Evolutionary conservation across 2,888 invertebrate species (phyloP).

Genomic region (Agrotis segetum): DNA sequence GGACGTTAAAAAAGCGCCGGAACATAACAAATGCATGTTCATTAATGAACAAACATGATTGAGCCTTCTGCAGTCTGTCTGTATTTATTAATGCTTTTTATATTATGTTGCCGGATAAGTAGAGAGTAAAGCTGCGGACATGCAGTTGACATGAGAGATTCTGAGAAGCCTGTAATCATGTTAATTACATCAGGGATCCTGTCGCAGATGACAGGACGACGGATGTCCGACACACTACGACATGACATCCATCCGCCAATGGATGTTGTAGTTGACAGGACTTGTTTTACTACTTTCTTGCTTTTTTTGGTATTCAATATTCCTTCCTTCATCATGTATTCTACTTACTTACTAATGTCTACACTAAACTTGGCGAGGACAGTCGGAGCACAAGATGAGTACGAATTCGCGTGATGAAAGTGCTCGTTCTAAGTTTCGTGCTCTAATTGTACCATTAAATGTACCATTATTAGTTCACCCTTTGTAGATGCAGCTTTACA

Average conservation of each 20-base stretch:
- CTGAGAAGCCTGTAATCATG: constrained; percentile 39
- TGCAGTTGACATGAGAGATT: constrained; percentile 45
- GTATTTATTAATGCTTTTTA: constrained; percentile 42
- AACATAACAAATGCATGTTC: too few species aligned
- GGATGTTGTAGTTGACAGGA: background rate
- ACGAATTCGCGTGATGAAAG: too few species aligned
- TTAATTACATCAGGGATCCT: constrained; percentile 43
- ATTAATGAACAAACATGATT: background rate
- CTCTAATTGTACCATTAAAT: too few species aligned
- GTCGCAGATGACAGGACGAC: constrained; percentile 8
- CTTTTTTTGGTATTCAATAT: too few species aligned
- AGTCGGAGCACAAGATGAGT: too few species aligned
- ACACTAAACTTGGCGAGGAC: too few species aligned
- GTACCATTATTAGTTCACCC: too few species aligned
- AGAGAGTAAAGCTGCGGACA: constrained; percentile 29
- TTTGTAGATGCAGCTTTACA: too few species aligned
- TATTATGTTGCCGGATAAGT: constrained; percentile 46
- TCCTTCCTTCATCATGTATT: background rate
- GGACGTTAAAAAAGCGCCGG: too few species aligned
- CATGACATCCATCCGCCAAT: constrained; percentile 5
- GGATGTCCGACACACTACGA: constrained; percentile 27
- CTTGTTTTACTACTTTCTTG: constrained; percentile 8
- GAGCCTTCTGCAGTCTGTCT: constrained; percentile 17
- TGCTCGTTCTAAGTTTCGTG: too few species aligned
- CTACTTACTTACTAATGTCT: too few species aligned